Percentiles rank a stretch among this genome's conserved stretches.
Conservation (phyloP, 2,797 vertebrate genomes). For the Danio albolineatus region DNA sequence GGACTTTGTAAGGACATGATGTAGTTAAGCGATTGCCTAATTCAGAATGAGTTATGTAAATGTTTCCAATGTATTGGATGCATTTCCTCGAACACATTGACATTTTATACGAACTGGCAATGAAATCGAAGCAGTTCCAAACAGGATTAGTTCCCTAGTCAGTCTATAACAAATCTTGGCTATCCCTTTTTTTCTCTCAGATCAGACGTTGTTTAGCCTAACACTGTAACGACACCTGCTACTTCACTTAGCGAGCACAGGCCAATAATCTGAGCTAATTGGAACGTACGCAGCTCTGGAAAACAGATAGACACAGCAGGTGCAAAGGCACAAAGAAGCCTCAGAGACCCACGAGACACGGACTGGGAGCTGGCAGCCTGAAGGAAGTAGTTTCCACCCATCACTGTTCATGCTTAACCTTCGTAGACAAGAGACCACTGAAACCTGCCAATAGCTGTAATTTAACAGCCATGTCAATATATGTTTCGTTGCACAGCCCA, state of each 20-base stretch:
- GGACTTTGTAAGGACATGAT: background rate
- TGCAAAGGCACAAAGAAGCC: conserved; percentile 60
- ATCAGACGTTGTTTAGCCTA: background rate
- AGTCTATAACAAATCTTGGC: background rate
- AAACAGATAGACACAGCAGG: conserved; percentile 51
- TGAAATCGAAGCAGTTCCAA: background rate
- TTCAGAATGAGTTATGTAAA: conserved; percentile 5
- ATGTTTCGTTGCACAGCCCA: conserved; percentile 18
- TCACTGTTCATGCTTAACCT: conserved; percentile 43
- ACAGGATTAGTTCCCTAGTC: background rate
- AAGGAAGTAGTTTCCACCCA: conserved; percentile 54
- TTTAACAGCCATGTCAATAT: conserved; percentile 31
- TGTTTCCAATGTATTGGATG: background rate
- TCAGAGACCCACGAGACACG: conserved; percentile 53
- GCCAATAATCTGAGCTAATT: conserved; percentile 31
- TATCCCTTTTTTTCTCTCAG: background rate
- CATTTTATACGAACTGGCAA: background rate
- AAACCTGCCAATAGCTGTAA: conserved; percentile 32
- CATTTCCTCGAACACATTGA: background rate
- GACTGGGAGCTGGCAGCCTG: conserved; percentile 29
- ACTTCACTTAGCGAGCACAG: background rate
- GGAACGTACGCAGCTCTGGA: conserved; percentile 16
- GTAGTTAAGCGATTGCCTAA: background rate
- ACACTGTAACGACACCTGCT: conserved; percentile 28
- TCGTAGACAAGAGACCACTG: conserved; percentile 54